Conservation (phyloP, 2,888 invertebrate species). For the Kuschelorhynchus macadamiae region DNA sequence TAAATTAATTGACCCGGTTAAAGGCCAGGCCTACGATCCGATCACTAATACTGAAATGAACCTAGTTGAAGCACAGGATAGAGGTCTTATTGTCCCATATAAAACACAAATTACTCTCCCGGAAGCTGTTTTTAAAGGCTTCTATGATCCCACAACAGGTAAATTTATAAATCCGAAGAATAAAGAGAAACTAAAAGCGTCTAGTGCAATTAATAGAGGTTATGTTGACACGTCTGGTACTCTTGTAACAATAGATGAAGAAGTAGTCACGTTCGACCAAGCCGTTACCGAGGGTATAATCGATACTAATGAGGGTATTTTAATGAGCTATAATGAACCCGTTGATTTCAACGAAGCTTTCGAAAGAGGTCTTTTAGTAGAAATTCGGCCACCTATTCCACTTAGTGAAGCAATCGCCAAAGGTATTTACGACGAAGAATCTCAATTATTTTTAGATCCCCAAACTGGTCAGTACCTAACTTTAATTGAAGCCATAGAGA, state of each 20-base stretch:
- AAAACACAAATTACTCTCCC: constrained; percentile 87
- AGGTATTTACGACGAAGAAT: constrained; percentile 82
- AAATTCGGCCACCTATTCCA: constrained; percentile 85
- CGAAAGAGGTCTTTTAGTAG: constrained; percentile 85
- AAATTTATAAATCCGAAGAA: constrained; percentile 85
- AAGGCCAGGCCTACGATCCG: constrained; percentile 85
- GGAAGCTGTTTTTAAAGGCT: constrained; percentile 92
- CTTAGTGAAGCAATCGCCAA: constrained; percentile 87
- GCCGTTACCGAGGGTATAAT: constrained; percentile 85
- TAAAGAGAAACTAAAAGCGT: constrained; percentile 84
- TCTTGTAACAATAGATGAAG: constrained; percentile 86
- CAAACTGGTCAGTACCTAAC: constrained; percentile 83
- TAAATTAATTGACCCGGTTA: constrained; percentile 84
- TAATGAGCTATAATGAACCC: constrained; percentile 72
- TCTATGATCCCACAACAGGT: constrained; percentile 88
- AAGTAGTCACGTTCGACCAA: constrained; percentile 85
- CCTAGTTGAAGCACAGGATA: constrained; percentile 86
- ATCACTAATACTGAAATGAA: constrained; percentile 81
- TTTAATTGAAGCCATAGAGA: constrained; percentile 85
- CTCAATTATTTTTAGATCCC: constrained; percentile 88
- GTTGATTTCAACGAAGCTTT: constrained; percentile 89
- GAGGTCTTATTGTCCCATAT: constrained; percentile 85
- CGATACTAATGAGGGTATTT: constrained; percentile 79
- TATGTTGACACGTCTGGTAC: constrained; percentile 89
- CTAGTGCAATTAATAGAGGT: constrained; percentile 87